A percentile compares a stretch with the other conserved stretches of the same genome.
These are phyloP conservation scores for Ischnura elegans DNA, from an alignment of 2,888 invertebrate species.

Conservation along the genomic window DNA sequence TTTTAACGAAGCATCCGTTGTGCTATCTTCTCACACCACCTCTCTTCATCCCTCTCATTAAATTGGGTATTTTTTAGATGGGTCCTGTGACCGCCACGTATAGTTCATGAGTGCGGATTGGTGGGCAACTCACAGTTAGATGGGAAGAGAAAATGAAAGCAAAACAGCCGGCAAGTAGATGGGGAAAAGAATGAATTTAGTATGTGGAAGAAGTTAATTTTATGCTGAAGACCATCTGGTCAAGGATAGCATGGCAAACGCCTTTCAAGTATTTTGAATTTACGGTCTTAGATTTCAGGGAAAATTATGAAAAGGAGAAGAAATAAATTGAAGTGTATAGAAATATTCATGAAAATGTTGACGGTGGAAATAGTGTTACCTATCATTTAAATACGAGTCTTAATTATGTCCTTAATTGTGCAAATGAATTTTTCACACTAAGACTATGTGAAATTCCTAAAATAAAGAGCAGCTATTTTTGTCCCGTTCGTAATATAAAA, in stretches of 20 bases:
- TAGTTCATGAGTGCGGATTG: not conserved
- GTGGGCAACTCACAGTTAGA: not conserved
- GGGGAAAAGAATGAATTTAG: not conserved
- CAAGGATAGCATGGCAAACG: not conserved
- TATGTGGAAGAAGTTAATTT: not conserved
- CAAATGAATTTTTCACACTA: no score
- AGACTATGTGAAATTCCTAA: no score
- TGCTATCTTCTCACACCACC: not conserved
- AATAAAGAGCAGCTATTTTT: no score
- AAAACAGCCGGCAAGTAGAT: not conserved
- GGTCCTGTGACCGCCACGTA: not conserved
- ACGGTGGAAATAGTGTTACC: no score
- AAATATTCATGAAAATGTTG: no score
- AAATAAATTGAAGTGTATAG: no score
- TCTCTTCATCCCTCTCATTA: not conserved
- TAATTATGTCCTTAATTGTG: no score
- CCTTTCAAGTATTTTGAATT: no score
- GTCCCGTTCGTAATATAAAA: no score
- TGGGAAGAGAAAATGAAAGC: not conserved
- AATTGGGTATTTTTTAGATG: not conserved
- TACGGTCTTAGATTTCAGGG: no score
- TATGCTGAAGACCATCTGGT: not conserved
- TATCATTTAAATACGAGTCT: no score
- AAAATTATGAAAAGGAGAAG: no score
- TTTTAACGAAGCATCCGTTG: not conserved